Percentiles rank a stretch among this genome's conserved stretches.
These are phyloP conservation scores for Dorcus hopei DNA, from an alignment of 2,888 invertebrate species.

Conservation along the genomic window DNA sequence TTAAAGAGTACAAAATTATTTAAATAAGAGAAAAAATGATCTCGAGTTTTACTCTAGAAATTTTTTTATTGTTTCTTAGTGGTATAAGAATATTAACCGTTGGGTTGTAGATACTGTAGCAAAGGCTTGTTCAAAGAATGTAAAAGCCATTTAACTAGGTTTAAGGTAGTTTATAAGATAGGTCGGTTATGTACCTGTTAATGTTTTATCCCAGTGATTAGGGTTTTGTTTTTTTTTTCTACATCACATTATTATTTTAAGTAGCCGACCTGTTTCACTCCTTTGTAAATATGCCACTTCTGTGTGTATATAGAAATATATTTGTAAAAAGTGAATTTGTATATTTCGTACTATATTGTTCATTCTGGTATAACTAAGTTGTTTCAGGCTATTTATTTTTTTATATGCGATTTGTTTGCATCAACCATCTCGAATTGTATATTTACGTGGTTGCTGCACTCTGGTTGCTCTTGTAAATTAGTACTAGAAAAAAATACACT, in stretches of 20 bases:
- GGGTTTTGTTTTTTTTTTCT: constrained; percentile 5
- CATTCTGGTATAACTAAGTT: constrained; percentile 20
- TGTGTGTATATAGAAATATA: constrained; percentile 39
- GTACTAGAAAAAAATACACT: constrained; percentile 18
- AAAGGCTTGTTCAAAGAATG: constrained; percentile 21
- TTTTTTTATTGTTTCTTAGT: constrained; percentile 35
- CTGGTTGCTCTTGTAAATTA: constrained; percentile 8
- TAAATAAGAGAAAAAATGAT: constrained; percentile 42
- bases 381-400: constrained; percentile 20
- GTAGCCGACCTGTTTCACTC: constrained; percentile 18
- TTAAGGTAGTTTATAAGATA: constrained; percentile 12
- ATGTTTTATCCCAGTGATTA: constrained; percentile 12
- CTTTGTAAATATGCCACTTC: constrained; percentile 19
- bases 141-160: constrained; percentile 17
- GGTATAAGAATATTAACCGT: constrained; percentile 28
- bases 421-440: constrained; percentile 2
- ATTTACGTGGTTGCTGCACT: neutral
- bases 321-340: constrained; percentile 42
- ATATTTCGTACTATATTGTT: constrained; percentile 41
- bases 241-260: constrained; percentile 30
- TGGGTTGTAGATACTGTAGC: constrained; percentile 23
- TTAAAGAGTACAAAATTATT: constrained; percentile 48
- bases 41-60: constrained; percentile 43
- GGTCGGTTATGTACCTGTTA: constrained; percentile 20
- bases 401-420: constrained; percentile 7